phyloP scores from a whole-genome alignment of 2,888 invertebrate species.

The Latheticus oryzae region DNA sequence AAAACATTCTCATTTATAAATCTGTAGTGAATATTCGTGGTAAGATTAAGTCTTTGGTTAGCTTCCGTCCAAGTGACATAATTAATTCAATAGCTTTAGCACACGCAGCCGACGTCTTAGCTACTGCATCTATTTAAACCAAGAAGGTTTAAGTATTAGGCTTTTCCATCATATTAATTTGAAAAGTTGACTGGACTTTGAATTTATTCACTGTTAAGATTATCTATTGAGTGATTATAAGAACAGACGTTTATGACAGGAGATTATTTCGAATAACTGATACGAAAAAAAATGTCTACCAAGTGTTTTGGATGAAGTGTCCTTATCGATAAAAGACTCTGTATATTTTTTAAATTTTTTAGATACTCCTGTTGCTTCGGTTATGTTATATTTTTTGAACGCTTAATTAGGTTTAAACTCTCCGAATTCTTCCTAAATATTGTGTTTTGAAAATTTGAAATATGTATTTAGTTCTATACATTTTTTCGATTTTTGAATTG shows the following conservation, averaged over 20 bases:
- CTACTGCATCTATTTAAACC: constrained; percentile 38
- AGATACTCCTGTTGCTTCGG: no score
- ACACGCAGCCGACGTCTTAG: constrained; percentile 30
- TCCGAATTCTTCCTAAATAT: no score
- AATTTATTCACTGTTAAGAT: constrained; percentile 35
- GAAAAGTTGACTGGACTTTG: constrained; percentile 11
- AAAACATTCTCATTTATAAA: constrained; percentile 21
- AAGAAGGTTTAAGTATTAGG: constrained; percentile 33
- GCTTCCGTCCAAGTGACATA: constrained; percentile 31
- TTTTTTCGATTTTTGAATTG: no score
- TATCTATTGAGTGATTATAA: constrained; percentile 42
- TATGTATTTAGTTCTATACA: no score
- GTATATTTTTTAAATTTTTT: no score
- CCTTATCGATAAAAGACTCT: no score
- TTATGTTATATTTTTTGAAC: no score
- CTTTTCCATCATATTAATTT: constrained; percentile 33
- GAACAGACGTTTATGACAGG: constrained; percentile 32
- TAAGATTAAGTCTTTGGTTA: constrained; percentile 33
- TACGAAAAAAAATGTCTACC: no score
- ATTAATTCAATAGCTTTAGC: constrained; percentile 37
- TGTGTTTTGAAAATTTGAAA: no score
- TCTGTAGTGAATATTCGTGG: constrained; percentile 24
- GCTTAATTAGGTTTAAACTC: no score
- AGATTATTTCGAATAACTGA: constrained; percentile 35
- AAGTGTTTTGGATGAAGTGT: no score